Evolutionary conservation across 2,888 invertebrate genomes (phyloP).

Genomic region (Pyrrhosoma nymphula): DNA sequence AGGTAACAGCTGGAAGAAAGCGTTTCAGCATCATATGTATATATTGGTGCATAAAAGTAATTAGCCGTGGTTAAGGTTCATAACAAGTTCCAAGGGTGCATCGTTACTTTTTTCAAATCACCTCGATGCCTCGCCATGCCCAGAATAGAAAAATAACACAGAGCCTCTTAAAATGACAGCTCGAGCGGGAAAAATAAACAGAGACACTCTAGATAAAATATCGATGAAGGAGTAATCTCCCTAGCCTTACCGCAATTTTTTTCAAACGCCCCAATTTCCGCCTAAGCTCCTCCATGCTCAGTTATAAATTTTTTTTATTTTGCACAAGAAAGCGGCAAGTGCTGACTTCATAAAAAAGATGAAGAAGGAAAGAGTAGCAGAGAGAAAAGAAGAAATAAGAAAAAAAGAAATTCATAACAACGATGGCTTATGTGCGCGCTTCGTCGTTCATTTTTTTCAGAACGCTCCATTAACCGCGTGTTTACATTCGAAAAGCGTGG

Average conservation of each 20-base stretch:
- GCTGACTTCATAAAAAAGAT: conserved; percentile 34
- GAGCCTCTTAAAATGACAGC: background rate
- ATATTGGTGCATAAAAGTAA: background rate
- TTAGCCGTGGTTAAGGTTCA: background rate
- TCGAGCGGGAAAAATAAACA: conserved; percentile 4
- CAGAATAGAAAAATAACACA: background rate
- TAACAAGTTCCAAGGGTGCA: background rate
- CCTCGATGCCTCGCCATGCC: background rate
- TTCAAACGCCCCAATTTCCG: background rate
- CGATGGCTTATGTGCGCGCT: conserved; percentile 55
- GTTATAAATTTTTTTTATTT: conserved; percentile 1
- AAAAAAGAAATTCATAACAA: conserved; percentile 49
- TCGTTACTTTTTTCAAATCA: background rate
- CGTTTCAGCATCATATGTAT: background rate
- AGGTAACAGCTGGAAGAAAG: background rate
- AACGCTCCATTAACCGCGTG: conserved; percentile 61
- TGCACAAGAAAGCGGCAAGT: background rate
- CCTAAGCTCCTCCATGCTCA: conserved; percentile 26
- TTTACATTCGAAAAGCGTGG: conserved; percentile 23
- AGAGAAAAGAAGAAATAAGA: background rate
- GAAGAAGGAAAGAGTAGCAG: background rate
- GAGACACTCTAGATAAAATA: background rate
- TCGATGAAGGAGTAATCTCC: conserved; percentile 46
- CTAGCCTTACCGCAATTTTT: background rate
- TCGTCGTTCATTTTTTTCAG: conserved; percentile 42